Percentiles rank a stretch among this genome's conserved stretches.
Conservation (phyloP, 2,888 invertebrate species). For the Harpalus rubripes region DNA sequence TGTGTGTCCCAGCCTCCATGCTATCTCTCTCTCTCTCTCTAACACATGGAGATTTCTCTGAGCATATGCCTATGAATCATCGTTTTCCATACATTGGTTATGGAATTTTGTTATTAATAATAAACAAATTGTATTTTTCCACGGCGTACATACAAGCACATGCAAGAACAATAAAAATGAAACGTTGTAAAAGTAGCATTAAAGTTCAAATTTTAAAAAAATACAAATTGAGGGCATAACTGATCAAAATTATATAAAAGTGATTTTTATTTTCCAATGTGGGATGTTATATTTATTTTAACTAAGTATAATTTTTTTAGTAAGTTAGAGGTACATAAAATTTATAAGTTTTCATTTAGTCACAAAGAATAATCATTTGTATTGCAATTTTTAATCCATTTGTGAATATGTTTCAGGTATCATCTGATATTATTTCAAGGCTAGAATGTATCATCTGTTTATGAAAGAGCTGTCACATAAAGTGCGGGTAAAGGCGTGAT, state of each 20-base stretch:
- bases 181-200: background rate
- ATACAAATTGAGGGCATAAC: background rate
- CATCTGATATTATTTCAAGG: no score
- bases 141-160: background rate
- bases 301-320: no score
- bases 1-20: slow-evolving; percentile 59
- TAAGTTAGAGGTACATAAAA: no score
- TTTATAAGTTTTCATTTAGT: no score
- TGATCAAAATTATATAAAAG: no score
- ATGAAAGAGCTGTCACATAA: background rate
- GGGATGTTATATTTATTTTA: no score
- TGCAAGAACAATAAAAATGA: background rate
- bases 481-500: background rate
- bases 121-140: slow-evolving; percentile 46
- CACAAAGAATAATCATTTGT: no score
- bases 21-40: slow-evolving; percentile 6
- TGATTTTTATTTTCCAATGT: no score
- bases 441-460: background rate
- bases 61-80: slow-evolving; percentile 44
- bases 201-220: background rate
- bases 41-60: slow-evolving; percentile 23
- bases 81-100: slow-evolving; percentile 4
- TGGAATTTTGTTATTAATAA: slow-evolving; percentile 49
- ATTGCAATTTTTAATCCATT: no score
- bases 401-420: background rate